Percentiles rank a stretch among this genome's conserved stretches.
These are phyloP conservation scores for Synanthedon myopaeformis DNA, from an alignment of 2,888 invertebrate species.

Conservation along the genomic window DNA sequence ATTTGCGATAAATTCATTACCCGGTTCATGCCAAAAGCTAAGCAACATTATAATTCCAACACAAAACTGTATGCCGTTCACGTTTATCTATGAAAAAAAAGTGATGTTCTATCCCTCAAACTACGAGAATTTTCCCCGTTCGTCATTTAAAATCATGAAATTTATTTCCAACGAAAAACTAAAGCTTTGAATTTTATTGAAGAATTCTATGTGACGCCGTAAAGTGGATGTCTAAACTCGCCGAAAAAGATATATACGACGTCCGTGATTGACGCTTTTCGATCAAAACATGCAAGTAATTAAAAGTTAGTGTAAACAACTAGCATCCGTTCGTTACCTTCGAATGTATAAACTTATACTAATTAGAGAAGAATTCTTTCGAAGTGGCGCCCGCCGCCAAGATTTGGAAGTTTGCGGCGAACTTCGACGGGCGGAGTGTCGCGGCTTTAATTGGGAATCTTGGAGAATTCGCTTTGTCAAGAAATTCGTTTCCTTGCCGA, in stretches of 20 bases:
- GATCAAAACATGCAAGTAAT: conserved; percentile 37
- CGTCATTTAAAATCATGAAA: too few species aligned
- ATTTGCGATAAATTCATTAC: conserved; percentile 38
- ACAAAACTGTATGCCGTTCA: conserved; percentile 17
- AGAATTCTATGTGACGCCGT: too few species aligned
- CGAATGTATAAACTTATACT: conserved; percentile 65
- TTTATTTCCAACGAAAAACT: too few species aligned
- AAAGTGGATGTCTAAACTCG: conserved; percentile 11
- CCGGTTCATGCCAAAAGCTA: conserved; percentile 16
- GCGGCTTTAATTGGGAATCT: conserved; percentile 66
- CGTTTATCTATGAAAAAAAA: conserved; percentile 31
- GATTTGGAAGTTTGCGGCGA: conserved; percentile 51
- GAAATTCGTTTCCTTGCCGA: conserved; percentile 36
- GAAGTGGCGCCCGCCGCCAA: conserved; percentile 42
- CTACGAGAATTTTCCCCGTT: background rate
- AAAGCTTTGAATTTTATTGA: too few species aligned
- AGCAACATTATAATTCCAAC: conserved; percentile 36
- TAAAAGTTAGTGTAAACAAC: conserved; percentile 52
- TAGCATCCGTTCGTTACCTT: conserved; percentile 28
- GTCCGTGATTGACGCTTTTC: conserved; percentile 33
- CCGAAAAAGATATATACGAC: conserved; percentile 18
- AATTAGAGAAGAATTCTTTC: conserved; percentile 65
- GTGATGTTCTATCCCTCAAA: conserved; percentile 10
- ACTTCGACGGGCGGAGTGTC: conserved; percentile 52
- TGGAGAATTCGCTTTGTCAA: conserved; percentile 58